Conservation (phyloP, 2,113 vertebrate species). For the Empidonax traillii region DNA sequence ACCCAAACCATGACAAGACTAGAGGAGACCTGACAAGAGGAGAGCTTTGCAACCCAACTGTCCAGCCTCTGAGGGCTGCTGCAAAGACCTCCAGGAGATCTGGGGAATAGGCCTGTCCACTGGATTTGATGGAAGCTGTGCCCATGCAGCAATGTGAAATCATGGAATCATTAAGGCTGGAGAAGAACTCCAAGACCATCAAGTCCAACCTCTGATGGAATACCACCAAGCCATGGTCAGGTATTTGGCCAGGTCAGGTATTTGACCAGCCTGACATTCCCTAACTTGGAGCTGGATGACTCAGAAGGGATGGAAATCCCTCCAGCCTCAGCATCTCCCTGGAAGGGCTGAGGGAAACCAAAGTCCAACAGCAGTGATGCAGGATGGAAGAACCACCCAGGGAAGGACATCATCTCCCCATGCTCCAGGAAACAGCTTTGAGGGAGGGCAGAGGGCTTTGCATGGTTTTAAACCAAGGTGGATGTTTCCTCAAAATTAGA, state of each 20-base stretch:
- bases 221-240: rapidly evolving
- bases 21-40: not conserved
- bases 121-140: not conserved
- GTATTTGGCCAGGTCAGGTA: not conserved
- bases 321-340: not conserved
- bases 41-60: not conserved
- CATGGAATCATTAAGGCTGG: not conserved
- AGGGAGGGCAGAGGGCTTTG: not conserved
- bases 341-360: not conserved
- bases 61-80: not conserved
- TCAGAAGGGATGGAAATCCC: not conserved
- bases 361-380: not conserved
- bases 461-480: no score
- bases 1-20: no score
- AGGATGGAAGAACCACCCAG: not conserved
- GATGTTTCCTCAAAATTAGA: not conserved
- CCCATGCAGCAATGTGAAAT: not conserved
- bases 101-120: not conserved
- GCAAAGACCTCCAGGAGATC: not conserved
- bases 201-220: not conserved
- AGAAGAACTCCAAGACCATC: no score
- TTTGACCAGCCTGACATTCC: not conserved
- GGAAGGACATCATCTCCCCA: not conserved
- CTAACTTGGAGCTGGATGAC: not conserved
- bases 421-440: not conserved